Evolutionary conservation across 2,113 vertebrate species (phyloP).

Genomic region (Calidris pugnax): DNA sequence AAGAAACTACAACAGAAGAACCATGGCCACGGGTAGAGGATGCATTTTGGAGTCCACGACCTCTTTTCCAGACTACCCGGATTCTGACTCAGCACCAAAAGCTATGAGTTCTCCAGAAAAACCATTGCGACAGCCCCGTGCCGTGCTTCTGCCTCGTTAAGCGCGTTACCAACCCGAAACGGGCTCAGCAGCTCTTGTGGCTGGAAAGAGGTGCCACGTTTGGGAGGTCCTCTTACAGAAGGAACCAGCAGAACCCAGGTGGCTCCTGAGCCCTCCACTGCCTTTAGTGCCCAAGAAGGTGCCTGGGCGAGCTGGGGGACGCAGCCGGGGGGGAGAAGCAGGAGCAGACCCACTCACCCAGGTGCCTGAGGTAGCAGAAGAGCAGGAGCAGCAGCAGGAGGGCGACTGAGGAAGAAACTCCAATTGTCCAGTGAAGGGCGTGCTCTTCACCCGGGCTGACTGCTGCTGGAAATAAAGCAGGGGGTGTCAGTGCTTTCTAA

Average conservation of each 20-base stretch:
- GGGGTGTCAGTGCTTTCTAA: neutral
- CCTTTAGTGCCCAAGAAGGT: fast-evolving
- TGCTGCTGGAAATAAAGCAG: neutral
- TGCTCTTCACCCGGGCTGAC: fast-evolving
- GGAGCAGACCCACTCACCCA: neutral
- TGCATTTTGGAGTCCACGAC: neutral
- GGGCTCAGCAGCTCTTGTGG: neutral
- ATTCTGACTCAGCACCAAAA: neutral
- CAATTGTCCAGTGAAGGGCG: fast-evolving
- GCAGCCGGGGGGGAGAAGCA: neutral
- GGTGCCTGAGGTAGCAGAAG: fast-evolving
- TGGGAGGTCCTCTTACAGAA: neutral
- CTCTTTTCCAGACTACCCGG: neutral
- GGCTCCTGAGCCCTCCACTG: neutral
- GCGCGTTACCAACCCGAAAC: fast-evolving
- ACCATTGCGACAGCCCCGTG: fast-evolving
- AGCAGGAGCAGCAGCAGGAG: neutral
- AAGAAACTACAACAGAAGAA: neutral
- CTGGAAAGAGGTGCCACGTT: neutral
- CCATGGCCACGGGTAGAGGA: neutral
- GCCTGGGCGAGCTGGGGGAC: neutral
- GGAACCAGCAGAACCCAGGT: neutral
- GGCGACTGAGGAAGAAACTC: neutral
- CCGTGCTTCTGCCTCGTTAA: neutral
- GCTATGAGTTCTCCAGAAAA: neutral